Base-by-base conservation (phyloP, 2,888 invertebrate species). In the Seira musarum region DNA sequence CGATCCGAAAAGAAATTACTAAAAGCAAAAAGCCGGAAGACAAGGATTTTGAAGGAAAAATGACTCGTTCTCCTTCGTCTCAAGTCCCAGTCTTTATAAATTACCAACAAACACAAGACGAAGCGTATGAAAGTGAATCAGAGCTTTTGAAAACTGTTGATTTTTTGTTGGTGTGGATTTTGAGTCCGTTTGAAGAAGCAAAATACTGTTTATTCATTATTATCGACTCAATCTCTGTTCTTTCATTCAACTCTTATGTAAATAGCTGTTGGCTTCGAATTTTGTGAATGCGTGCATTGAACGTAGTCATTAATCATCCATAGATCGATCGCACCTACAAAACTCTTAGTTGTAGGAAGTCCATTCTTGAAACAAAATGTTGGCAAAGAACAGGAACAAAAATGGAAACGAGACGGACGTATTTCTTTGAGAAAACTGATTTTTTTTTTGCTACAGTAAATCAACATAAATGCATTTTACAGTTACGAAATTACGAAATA, bases 101-200 rank as follows among this genome's bases (percentile, higher is more conserved):
- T n/a, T n/a, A n/a, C n/a, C n/a, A n/a, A n/a, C n/a, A n/a, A n/a
- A n/a, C n/a, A n/a, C n/a, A n/a, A n/a, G n/a, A n/a, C n/a, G n/a
- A n/a, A n/a, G n/a, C n/a, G n/a, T n/a, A n/a, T n/a, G n/a, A 30
- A 30, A 8, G 13, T 53, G 53, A 13, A n/a, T 53, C 53, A 17
- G 53, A 53, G 15, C 53, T 53, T 53, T 53, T 53, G n/a, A 53
- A 53, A 53, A 53, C 53, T 53, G 53, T 53, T 13, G 53, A 53
- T 53, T 53, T 53, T 3, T 53, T 53, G 40, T 13, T 40, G 40
- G 13, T 40, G 13, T 6, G 40, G 40, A 13, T 30, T 30, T 8
- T 30, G 30, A 30, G 30, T 30, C 8, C n/a, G n/a, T n/a, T n/a
- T n/a, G n/a, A 30, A 30, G 8, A 30, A 2, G 30, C 30, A 30